Percentiles rank a stretch among this genome's conserved stretches.
phyloP scores from a whole-genome alignment of 92 coral and sea anemone species.

The Epizoanthus fatuus region DNA sequence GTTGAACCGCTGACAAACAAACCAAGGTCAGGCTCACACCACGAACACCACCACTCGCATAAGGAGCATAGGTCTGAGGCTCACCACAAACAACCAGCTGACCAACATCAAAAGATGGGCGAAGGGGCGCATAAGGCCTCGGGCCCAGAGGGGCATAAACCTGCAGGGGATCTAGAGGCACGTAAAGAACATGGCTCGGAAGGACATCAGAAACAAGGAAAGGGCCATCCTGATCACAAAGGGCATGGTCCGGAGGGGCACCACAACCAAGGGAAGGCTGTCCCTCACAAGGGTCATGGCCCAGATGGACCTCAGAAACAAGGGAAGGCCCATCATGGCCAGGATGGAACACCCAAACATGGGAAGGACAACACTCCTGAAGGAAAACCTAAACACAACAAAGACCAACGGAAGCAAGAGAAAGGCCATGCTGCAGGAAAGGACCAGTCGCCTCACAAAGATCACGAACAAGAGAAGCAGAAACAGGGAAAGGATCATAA shows the following conservation, averaged over 20 bases:
- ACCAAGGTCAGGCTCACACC: conserved; percentile 71
- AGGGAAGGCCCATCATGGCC: conserved; percentile 29
- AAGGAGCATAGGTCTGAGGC: conserved; percentile 16
- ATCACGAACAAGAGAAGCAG: conserved; percentile 12
- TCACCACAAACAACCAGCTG: conserved; percentile 42
- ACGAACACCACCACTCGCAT: conserved; percentile 59
- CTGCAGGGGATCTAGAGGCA: conserved; percentile 6
- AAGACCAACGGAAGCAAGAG: conserved; percentile 38
- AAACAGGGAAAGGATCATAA: conserved; percentile 41
- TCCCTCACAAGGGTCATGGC: conserved; percentile 3
- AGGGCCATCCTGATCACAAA: conserved; percentile 40
- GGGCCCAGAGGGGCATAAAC: neutral
- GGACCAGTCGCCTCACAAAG: conserved; percentile 30
- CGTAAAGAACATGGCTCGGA: conserved; percentile 23
- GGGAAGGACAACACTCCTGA: conserved; percentile 20
- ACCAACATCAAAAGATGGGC: conserved; percentile 9
- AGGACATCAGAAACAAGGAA: conserved; percentile 22
- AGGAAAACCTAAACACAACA: neutral
- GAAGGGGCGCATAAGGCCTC: conserved; percentile 2
- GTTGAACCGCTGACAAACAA: conserved; percentile 90
- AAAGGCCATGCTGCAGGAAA: conserved; percentile 35
- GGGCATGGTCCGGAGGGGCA: conserved; percentile 40
- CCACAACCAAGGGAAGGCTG: conserved; percentile 39
- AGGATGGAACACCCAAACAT: conserved; percentile 36
- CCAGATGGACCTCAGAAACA: conserved; percentile 44